A percentile compares a stretch with the other conserved stretches of the same genome.
Conservation (phyloP, 2,797 vertebrate species). For the Zenarchopterus dispar region DNA sequence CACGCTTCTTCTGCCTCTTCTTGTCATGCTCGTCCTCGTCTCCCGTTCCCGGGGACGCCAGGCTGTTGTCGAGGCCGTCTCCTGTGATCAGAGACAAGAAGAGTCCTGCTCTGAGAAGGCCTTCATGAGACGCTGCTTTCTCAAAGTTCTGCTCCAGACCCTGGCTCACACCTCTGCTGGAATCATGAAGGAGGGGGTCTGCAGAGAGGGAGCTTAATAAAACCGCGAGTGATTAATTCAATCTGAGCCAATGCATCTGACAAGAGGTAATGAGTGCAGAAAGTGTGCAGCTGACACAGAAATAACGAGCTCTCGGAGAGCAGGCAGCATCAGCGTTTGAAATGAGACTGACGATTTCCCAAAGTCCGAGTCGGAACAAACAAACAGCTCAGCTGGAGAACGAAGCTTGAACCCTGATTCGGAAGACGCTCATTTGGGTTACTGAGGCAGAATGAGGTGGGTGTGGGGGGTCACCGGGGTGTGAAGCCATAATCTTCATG, state of each 20-base stretch:
- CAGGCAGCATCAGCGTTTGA: conserved; percentile 30
- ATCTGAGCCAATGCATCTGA: conserved; percentile 73
- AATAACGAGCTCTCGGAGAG: conserved; percentile 56
- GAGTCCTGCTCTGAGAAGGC: conserved; percentile 24
- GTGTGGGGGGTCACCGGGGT: conserved; percentile 2
- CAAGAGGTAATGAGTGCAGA: conserved; percentile 68
- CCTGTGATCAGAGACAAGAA: conserved; percentile 81
- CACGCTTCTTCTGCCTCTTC: conserved; percentile 96
- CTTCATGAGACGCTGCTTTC: conserved; percentile 17
- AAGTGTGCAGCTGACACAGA: conserved; percentile 52
- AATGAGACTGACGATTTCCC: conserved; percentile 38
- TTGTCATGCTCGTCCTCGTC: conserved; percentile 97
- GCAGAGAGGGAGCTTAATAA: conserved; percentile 43
- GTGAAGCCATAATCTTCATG: conserved; percentile 49
- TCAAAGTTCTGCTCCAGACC: conserved; percentile 13
- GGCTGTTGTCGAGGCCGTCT: conserved; percentile 93
- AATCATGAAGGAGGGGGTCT: conserved; percentile 59
- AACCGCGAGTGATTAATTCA: conserved; percentile 73
- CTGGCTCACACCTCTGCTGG: conserved; percentile 51
- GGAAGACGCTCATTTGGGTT: not conserved
- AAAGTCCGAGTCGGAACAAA: not conserved
- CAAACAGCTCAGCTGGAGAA: no score
- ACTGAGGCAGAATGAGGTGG: conserved; percentile 19
- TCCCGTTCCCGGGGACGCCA: conserved; percentile 94
- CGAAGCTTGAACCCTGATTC: not conserved